These are phyloP conservation scores for Dryomyza anilis DNA, from an alignment of 2,888 invertebrate genomes.

Conservation along the genomic window DNA sequence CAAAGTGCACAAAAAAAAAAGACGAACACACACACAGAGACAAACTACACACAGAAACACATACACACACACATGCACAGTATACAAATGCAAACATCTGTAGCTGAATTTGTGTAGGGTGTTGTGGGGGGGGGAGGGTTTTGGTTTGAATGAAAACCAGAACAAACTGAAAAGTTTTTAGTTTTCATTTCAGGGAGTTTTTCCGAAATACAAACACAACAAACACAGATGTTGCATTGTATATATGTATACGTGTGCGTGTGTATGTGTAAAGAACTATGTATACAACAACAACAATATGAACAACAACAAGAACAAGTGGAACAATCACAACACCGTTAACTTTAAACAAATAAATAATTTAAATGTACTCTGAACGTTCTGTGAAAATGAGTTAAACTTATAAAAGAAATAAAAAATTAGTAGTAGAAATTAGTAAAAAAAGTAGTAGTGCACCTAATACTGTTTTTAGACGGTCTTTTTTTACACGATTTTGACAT, in stretches of 20 bases:
- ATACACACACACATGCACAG: constrained; percentile 20
- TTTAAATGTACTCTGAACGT: no score
- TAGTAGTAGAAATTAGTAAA: no score
- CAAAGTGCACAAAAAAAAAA: constrained; percentile 25
- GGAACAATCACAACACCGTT: not conserved
- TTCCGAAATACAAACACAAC: constrained; percentile 5
- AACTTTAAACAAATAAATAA: no score
- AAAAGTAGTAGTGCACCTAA: no score
- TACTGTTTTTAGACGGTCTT: no score
- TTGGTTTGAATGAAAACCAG: no score
- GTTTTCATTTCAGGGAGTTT: not conserved
- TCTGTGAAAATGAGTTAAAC: not conserved
- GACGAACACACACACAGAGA: constrained; percentile 20
- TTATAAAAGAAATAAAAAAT: not conserved
- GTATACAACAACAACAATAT: not conserved
- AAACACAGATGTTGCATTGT: not conserved
- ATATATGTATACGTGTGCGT: not conserved
- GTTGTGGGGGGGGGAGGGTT: no score
- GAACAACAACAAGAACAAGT: not conserved
- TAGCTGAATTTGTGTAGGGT: no score
- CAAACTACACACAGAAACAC: not conserved
- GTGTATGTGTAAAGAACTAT: not conserved
- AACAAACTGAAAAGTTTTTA: no score
- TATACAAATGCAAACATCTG: not conserved
- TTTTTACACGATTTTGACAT: no score